Evolutionary conservation across 2,797 vertebrate genomes (phyloP), one percentile per base, ranked within the genome.

Genomic region (Gallinago stenura): DNA sequence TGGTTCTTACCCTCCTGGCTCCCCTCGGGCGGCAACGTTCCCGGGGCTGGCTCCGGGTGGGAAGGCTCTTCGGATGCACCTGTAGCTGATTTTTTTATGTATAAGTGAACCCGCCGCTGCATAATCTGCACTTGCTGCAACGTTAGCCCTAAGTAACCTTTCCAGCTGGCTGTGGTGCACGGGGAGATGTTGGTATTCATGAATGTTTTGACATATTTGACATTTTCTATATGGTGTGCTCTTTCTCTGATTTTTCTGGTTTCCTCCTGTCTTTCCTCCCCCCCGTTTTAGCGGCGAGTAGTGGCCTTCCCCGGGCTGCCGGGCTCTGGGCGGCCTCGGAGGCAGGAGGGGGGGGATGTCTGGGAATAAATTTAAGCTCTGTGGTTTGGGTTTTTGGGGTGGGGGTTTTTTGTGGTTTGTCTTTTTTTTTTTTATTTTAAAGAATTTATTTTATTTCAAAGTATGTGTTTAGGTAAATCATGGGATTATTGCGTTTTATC

Each of bases 141-240:
- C 94, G 95, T 97, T 97, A 97, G 97, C 97, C 97, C 97, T 96
- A 97, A 95, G 96, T 98, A 98, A 98, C 98, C 97, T 97, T 97
- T 97, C 95, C 95, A 97, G 97, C 97, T 97, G 96, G 95, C 93
- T n/a, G 3, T 41, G 96, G 97, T 95, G 95, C 97, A 71, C 93
- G 96, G 97, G 97, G 98, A 98, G 97, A 98, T 97, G 97, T 97
- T 98, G 97, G 94, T 97, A 97, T 98, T 98, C 98, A 95, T 97
- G 96, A 98, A 94, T 97, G 97, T 98, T 98, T 98, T 98, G 97
- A 98, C 98, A 97, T 98, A 97, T 97, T 98, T 98, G 98, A 98
- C 98, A 98, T 98, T 98, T 98, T 94, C 97, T 97, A 78, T 98
- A 84, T 75, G 96, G 90, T 94, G 82, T 86, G 87, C 90, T 95